These are phyloP conservation scores for Amazona ochrocephala DNA, from an alignment of 2,797 vertebrate species.

Conservation along the genomic window DNA sequence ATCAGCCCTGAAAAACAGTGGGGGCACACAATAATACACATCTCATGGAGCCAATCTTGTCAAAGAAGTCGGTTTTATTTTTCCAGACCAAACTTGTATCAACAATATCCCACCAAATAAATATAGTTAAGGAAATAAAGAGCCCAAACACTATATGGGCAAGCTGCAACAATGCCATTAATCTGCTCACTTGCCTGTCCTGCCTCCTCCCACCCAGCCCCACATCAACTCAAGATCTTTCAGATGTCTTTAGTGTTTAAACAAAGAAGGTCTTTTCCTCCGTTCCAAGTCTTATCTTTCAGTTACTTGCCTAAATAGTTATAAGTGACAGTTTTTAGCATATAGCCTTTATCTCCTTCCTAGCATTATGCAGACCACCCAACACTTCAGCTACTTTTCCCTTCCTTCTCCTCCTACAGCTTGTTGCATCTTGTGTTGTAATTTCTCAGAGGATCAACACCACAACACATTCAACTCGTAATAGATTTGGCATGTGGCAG, in stretches of 20 bases:
- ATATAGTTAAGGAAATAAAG: neutral
- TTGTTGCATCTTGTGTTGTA: neutral
- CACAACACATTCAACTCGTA: neutral
- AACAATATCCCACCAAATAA: neutral
- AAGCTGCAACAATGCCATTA: slow-evolving; percentile 43
- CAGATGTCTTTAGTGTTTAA: slow-evolving; percentile 28
- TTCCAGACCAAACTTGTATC: neutral
- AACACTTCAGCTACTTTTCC: slow-evolving; percentile 2
- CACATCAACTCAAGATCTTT: slow-evolving; percentile 39
- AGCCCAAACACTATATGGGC: neutral
- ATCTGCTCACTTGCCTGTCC: slow-evolving; percentile 43
- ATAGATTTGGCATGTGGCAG: neutral
- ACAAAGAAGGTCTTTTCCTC: slow-evolving; percentile 44
- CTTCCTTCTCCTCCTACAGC: slow-evolving; percentile 14
- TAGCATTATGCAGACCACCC: slow-evolving; percentile 36
- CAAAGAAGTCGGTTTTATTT: neutral
- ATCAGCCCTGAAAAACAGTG: neutral
- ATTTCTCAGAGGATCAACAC: slow-evolving; percentile 20
- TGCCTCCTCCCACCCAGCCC: slow-evolving; percentile 37
- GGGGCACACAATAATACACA: neutral
- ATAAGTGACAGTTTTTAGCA: slow-evolving; percentile 50
- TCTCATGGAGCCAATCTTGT: neutral
- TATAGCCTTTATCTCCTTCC: slow-evolving; percentile 9
- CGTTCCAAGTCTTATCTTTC: slow-evolving; percentile 47
- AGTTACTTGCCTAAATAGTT: slow-evolving; percentile 32